Conservation (phyloP, 2,113 vertebrate species). For the Piaya cayana region DNA sequence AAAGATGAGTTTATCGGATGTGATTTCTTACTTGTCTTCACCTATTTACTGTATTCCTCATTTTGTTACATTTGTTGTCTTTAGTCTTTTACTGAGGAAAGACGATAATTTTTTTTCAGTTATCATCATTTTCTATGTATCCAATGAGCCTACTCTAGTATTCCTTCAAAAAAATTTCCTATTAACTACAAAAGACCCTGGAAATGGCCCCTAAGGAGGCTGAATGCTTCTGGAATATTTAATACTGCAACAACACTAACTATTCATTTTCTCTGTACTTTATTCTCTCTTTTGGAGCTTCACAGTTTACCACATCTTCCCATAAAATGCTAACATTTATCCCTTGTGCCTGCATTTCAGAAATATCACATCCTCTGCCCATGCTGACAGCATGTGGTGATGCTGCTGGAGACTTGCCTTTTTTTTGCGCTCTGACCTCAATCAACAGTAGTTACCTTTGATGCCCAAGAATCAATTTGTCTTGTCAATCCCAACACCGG, state of each 20-base stretch:
- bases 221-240: background rate
- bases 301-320: background rate
- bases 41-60: background rate
- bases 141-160: background rate
- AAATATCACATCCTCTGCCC: background rate
- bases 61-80: background rate
- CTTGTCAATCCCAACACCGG: background rate
- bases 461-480: background rate
- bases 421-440: background rate
- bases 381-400: background rate
- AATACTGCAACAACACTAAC: background rate
- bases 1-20: conserved; percentile 24
- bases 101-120: background rate
- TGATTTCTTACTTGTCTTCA: conserved; percentile 34
- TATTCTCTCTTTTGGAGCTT: background rate
- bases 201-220: background rate
- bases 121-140: background rate
- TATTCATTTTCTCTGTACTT: background rate
- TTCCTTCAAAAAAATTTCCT: background rate
- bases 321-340: background rate
- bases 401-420: background rate
- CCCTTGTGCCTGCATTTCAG: background rate
- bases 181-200: background rate
- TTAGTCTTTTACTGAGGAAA: background rate
- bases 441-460: background rate